Conservation (phyloP, 2,113 vertebrate genomes). For the Pungitius pungitius region DNA sequence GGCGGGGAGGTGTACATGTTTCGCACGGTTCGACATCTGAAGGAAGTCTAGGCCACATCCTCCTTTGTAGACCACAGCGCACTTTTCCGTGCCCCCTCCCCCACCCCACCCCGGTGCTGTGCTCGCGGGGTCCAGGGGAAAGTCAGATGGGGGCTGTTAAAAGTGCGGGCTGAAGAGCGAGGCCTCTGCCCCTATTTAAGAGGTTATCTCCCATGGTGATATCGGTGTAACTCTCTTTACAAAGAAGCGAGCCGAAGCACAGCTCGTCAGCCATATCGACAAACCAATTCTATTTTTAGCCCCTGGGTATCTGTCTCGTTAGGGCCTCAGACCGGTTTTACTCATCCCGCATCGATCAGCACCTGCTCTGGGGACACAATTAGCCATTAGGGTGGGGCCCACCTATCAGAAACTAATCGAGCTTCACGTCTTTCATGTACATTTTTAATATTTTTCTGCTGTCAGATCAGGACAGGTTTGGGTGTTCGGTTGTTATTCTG, state of each 20-base stretch:
- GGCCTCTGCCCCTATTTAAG: neutral
- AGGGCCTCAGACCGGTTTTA: conserved; percentile 19
- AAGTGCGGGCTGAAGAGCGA: neutral
- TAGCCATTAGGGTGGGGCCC: conserved; percentile 48
- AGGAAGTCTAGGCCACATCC: conserved; percentile 33
- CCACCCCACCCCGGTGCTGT: too few species aligned
- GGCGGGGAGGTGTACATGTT: neutral
- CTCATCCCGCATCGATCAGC: conserved; percentile 57
- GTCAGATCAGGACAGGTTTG: neutral
- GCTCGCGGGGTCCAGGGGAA: too few species aligned
- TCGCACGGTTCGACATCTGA: conserved; percentile 10
- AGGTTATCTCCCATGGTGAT: conserved; percentile 1
- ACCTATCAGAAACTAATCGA: conserved; percentile 27
- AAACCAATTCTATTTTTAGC: conserved; percentile 38
- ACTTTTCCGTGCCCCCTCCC: conserved; percentile 24
- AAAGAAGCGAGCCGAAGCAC: neutral
- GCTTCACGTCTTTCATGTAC: neutral
- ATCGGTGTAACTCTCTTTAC: neutral
- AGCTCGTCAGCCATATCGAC: conserved; percentile 17
- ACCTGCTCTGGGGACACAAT: conserved; percentile 36
- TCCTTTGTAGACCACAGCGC: conserved; percentile 40
- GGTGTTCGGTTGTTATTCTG: neutral
- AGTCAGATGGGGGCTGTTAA: neutral
- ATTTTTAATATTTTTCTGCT: conserved; percentile 10
- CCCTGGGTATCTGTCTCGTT: conserved; percentile 3